These are phyloP conservation scores for Tokudaia tokunoshimensis DNA, from an alignment of 2,797 vertebrate species.

Conservation along the genomic window DNA sequence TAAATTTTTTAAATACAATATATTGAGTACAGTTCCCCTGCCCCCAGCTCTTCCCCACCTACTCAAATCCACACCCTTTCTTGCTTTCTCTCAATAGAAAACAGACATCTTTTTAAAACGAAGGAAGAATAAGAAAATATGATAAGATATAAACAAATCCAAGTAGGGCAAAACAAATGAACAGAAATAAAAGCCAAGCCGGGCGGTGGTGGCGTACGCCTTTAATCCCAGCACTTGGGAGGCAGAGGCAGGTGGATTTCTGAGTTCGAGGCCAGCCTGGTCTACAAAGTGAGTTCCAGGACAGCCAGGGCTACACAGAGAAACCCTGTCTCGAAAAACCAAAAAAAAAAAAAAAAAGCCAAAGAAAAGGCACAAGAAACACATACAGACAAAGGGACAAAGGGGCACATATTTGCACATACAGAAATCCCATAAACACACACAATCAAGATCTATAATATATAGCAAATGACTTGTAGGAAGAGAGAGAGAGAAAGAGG, in stretches of 20 bases:
- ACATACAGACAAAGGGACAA: neutral
- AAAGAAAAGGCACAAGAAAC: neutral
- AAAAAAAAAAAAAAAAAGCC: too few relatives aligned
- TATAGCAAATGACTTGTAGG: neutral
- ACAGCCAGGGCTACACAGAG: too few relatives aligned
- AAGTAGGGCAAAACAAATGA: neutral
- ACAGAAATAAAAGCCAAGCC: neutral
- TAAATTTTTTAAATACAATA: neutral
- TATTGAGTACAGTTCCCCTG: neutral
- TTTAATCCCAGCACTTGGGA: too few relatives aligned
- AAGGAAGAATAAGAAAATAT: neutral
- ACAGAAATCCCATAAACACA: neutral
- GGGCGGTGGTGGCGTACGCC: too few relatives aligned
- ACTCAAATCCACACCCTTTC: neutral
- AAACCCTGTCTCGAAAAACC: too few relatives aligned
- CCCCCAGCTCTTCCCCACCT: neutral
- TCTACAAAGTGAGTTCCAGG: too few relatives aligned
- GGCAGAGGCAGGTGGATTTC: too few relatives aligned
- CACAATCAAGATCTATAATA: neutral
- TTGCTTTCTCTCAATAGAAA: neutral
- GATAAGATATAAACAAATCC: neutral
- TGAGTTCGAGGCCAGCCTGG: too few relatives aligned
- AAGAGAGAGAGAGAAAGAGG: neutral
- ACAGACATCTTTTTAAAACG: neutral
- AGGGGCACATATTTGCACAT: neutral